phyloP scores from a whole-genome alignment of 2,888 invertebrate genomes.

The Apamea anceps region DNA sequence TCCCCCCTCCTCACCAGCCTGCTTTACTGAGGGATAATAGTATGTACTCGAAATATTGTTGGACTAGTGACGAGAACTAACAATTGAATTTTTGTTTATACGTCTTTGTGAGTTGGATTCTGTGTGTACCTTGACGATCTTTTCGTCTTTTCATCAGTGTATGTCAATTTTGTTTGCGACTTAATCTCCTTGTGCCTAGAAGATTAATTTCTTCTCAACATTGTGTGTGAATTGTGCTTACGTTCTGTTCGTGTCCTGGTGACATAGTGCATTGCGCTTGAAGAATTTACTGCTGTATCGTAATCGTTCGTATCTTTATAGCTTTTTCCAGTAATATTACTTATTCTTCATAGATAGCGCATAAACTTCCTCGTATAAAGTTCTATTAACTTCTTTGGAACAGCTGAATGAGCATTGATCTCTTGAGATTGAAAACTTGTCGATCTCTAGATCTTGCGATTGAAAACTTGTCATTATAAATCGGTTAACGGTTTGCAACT shows the following conservation, averaged over 20 bases:
- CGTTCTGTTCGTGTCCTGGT: background rate
- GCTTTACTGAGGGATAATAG: slow-evolving; percentile 73
- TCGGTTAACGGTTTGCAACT: background rate
- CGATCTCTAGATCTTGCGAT: background rate
- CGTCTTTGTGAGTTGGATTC: slow-evolving; percentile 7
- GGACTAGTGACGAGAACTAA: slow-evolving; percentile 47
- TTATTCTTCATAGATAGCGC: background rate
- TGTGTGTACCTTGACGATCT: background rate
- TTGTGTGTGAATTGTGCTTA: slow-evolving; percentile 14
- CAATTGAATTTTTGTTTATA: slow-evolving; percentile 33
- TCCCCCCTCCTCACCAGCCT: slow-evolving; percentile 56
- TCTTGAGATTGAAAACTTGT: background rate
- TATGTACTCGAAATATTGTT: slow-evolving; percentile 64
- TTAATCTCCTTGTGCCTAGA: background rate
- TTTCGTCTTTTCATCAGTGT: background rate
- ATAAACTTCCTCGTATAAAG: background rate
- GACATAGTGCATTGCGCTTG: slow-evolving; percentile 8
- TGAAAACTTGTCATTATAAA: background rate
- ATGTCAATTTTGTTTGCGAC: slow-evolving; percentile 5
- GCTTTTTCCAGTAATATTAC: background rate
- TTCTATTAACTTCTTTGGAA: background rate
- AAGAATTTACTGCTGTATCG: slow-evolving; percentile 1
- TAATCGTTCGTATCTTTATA: background rate
- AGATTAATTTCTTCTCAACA: background rate
- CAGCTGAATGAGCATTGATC: background rate